Evolutionary conservation across 2,113 vertebrate species (phyloP).

Genomic region (Spermophilus dauricus): DNA sequence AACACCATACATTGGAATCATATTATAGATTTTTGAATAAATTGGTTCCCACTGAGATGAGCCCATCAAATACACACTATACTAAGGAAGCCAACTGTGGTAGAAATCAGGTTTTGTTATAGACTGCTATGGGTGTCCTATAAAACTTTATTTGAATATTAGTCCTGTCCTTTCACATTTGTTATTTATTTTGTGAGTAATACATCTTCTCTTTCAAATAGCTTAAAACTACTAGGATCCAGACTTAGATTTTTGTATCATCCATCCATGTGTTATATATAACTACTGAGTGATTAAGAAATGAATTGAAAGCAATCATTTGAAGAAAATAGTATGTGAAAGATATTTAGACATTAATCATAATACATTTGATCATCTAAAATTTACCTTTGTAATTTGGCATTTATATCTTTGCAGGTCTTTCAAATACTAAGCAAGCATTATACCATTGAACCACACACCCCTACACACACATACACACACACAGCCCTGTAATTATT

Average conservation of each 20-base stretch:
- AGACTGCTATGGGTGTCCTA: not conserved
- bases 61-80: not conserved
- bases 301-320: not conserved
- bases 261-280: not conserved
- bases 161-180: not conserved
- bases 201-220: not conserved
- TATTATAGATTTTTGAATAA: not conserved
- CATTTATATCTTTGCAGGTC: not conserved
- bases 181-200: not conserved
- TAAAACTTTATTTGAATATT: not conserved
- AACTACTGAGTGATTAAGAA: not conserved
- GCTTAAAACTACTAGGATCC: not conserved
- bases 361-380: not conserved
- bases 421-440: not conserved
- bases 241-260: not conserved
- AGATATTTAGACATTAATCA: not conserved
- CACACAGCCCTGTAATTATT: not conserved
- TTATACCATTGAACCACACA: not conserved
- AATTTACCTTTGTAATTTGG: not conserved
- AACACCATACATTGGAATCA: not conserved
- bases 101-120: not conserved
- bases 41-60: not conserved
- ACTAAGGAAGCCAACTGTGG: not conserved
- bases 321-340: not conserved
- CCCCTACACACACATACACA: no score